phyloP scores from a whole-genome alignment of 2,888 invertebrate species.

The Frankliniella fusca region DNA sequence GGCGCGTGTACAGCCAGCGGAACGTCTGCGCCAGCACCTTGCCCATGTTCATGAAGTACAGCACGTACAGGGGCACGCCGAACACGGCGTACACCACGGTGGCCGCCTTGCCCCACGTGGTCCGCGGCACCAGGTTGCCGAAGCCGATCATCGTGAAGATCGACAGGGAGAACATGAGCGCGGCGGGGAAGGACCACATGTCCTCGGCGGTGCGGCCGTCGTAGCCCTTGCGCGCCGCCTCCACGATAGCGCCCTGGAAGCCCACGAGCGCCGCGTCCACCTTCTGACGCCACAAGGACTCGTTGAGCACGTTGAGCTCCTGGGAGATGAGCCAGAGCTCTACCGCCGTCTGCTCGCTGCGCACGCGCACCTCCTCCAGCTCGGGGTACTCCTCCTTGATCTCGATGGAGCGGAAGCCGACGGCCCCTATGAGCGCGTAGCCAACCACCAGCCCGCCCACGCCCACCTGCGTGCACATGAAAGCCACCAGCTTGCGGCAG shows the following conservation, averaged over 20 bases:
- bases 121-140: constrained; percentile 79
- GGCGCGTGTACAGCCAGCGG: constrained; percentile 70
- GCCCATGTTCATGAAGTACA: constrained; percentile 87
- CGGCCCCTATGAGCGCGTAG: constrained; percentile 80
- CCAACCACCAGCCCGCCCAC: constrained; percentile 83
- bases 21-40: constrained; percentile 78
- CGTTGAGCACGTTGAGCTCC: constrained; percentile 65
- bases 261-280: constrained; percentile 59
- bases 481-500: constrained; percentile 78
- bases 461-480: constrained; percentile 90
- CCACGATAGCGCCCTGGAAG: constrained; percentile 66
- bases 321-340: constrained; percentile 64
- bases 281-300: constrained; percentile 57
- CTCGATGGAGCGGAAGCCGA: constrained; percentile 75
- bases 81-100: constrained; percentile 83
- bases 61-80: constrained; percentile 79
- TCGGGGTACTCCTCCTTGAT: constrained; percentile 48
- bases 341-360: constrained; percentile 45
- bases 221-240: constrained; percentile 65
- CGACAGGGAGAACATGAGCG: constrained; percentile 82
- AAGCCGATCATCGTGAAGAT: constrained; percentile 91
- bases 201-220: constrained; percentile 59
- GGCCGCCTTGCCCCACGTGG: constrained; percentile 75
- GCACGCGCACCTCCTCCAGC: constrained; percentile 33
- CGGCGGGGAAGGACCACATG: constrained; percentile 82